Evolutionary conservation across 2,797 vertebrate species (phyloP), one percentile per base, ranked within the genome.

Genomic region (Synaphobranchus kaupii): DNA sequence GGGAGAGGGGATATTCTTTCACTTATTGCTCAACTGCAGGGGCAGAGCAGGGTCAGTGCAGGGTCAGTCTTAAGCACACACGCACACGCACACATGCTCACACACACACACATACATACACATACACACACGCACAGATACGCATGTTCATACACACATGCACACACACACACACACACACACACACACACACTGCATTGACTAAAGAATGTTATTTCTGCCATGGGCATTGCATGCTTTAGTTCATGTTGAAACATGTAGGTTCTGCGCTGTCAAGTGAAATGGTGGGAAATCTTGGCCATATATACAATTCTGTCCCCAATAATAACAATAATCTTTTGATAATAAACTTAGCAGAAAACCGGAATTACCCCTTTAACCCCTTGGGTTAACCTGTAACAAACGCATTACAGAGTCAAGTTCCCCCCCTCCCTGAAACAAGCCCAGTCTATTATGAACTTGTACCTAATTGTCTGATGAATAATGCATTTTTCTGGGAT

Each of bases 221-320:
- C 58, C 58, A 22, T 48, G 44, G 84, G 84, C 58, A 85, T 85
- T n/a, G 25, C 39, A 25, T 39, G 63, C 58, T 66, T 63, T 28
- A 15, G 17, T 22, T 20, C 84, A 85, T 47, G 84, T 48, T 66
- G 22, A 85, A 85, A 85, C 58, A 25, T 68, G 84, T 44, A 66
- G 10, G 15, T 5, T 20, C 28, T 48, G 58, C 22, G 34, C 12
- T 68, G 34, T 68, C 22, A 84, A 47, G 73, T 44, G 44, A 76
- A 17, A 39, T n/a, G 10, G 58, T 48, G 60, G 60, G 60, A 85
- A 85, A 48, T 68, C 34, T 15, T 73, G 47, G 13, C 39, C 68
- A 73, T 39, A 39, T 39, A 13, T 34, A 10, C 13, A 73, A 0
- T 34, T 39, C 68, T 12, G 31, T 76, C 31, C 20, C 34, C 31